Base-by-base conservation (phyloP, 2,113 vertebrate species). In the Scytalopus superciliaris region DNA sequence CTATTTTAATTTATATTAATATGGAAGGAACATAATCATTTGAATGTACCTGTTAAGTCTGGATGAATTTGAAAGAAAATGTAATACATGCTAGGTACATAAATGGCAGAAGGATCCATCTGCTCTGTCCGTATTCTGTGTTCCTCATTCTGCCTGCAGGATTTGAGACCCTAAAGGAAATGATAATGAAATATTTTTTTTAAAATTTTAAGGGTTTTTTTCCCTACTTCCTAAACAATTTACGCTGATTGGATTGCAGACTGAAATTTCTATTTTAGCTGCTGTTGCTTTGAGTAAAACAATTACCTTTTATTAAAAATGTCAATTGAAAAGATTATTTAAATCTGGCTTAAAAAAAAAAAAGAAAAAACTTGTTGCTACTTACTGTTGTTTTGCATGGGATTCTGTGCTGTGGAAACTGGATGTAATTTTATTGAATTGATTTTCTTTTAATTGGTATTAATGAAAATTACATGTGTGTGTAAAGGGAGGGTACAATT, bases 301-400 rank as follows among this genome's bases (percentile, higher is more conserved):
- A 94, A 96, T 96, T 95, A 92, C 84, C 96, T 97, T 97, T 97
- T 97, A 96, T 97, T 96, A 97, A 96, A 97, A 96, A 94, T 92
- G 90, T 95, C 93, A 96, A 90, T 92, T 96, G 45, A 8, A 92
- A 95, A 96, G 81, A 86, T 91, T 96, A 86, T 94, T 95, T 93
- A 95, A 94, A 91, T 84, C 75, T 74, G 63, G 68, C 70, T 95
- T 70, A 50, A 84, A 80, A 53, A 35, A 87, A 82, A 67, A 84
- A 12, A 67, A 59, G 63, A 45, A 9, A 50, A 84, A 90, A 56
- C 31, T 85, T 40, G 6, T 83, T 85, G 14, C 50, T 89, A 45
- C 56, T 81, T 93, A 28, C 62, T 76, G 37, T 89, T 97, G 59
- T 91, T 95, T 96, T 95, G 47, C 59, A 75, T 84, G 47, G 66